Evolutionary conservation across 2,113 vertebrate genomes (phyloP).

Genomic region (Grammomys surdaster): DNA sequence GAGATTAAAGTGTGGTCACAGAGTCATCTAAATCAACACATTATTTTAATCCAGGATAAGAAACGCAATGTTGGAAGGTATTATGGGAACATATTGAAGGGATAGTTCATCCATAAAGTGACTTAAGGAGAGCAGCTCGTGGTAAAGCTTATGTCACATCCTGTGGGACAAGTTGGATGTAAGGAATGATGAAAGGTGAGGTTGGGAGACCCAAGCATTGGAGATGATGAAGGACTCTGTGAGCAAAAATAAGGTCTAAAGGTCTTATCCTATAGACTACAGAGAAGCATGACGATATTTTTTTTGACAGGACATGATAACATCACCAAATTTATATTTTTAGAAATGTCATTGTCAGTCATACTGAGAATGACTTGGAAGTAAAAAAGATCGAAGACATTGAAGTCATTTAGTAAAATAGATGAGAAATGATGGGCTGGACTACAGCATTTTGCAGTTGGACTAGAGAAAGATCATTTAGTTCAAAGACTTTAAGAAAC

Average conservation of each 20-base stretch:
- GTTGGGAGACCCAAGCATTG: constrained; percentile 25
- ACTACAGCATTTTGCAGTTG: neutral
- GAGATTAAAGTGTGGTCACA: constrained; percentile 69
- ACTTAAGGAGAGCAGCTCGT: neutral
- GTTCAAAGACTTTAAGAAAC: constrained; percentile 27
- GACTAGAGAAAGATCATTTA: constrained; percentile 24
- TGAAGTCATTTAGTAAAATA: constrained; percentile 2
- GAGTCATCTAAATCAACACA: constrained; percentile 53
- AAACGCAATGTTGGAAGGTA: constrained; percentile 7
- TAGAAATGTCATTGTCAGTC: neutral
- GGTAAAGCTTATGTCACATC: neutral
- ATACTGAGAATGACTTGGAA: neutral
- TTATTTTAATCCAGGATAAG: constrained; percentile 72
- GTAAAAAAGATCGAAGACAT: neutral
- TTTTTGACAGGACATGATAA: constrained; percentile 24
- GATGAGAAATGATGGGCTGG: neutral
- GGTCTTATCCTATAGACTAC: constrained; percentile 16
- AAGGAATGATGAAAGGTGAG: constrained; percentile 40
- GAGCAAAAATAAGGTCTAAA: constrained; percentile 35
- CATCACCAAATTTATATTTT: constrained; percentile 44
- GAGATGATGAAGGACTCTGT: constrained; percentile 63
- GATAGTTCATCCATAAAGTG: constrained; percentile 12
- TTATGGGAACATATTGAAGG: constrained; percentile 27
- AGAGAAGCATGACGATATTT: constrained; percentile 46
- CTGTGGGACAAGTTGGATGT: constrained; percentile 54